These are phyloP conservation scores for Venturia canescens DNA, from an alignment of 1,140 invertebrate genomes.

Conservation along the genomic window DNA sequence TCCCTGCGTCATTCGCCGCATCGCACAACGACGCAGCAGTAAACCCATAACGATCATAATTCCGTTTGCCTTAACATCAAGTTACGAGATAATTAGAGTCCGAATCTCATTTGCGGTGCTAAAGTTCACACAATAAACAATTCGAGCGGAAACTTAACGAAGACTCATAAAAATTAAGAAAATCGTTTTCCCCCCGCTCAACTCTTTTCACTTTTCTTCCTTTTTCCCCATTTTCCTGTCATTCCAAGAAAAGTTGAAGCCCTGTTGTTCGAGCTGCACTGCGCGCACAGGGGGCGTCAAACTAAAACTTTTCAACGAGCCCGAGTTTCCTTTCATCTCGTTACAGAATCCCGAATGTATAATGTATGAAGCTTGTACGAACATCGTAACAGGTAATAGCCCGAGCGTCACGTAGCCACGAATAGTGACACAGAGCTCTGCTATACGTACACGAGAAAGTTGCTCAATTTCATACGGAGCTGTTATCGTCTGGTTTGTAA, in stretches of 20 bases:
- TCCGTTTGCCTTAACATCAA: no score
- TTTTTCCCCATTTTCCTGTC: not conserved
- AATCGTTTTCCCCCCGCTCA: not conserved
- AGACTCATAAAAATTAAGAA: not conserved
- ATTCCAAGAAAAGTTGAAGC: not conserved
- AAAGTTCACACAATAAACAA: no score
- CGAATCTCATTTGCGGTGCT: no score
- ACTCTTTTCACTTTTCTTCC: not conserved
- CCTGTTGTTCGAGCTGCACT: not conserved
- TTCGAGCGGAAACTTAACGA: no score
- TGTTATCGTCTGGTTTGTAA: not conserved
- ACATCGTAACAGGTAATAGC: not conserved
- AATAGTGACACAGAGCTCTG: not conserved
- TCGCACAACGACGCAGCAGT: no score
- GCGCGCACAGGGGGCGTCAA: not conserved
- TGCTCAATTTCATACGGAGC: not conserved
- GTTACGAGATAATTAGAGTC: no score
- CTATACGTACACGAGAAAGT: not conserved
- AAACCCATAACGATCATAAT: no score
- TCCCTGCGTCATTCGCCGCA: no score
- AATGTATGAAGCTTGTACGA: constrained; percentile 1
- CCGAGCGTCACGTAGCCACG: not conserved
- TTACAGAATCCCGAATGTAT: constrained; percentile 17
- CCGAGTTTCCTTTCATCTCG: constrained; percentile 6
- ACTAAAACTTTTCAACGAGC: not conserved